Evolutionary conservation across 2,888 invertebrate genomes (phyloP).

Genomic region (Nemotelus pantherinus): DNA sequence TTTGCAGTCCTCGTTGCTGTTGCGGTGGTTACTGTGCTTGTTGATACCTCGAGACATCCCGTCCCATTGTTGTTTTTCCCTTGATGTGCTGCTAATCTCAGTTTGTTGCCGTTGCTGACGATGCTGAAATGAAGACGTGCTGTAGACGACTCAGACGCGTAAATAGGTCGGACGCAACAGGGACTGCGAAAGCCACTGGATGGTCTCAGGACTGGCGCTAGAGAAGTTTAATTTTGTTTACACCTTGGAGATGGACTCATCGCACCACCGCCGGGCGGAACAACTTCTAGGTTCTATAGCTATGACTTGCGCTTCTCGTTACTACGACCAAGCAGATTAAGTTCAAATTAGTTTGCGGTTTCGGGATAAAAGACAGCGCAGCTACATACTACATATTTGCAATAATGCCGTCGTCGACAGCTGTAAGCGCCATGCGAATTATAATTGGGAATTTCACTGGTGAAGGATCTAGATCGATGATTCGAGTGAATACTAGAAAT

Average conservation of each 20-base stretch:
- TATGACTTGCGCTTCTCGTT: slow-evolving; percentile 37
- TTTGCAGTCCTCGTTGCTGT: slow-evolving; percentile 31
- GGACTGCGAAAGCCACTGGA: too few relatives aligned
- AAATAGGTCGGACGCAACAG: slow-evolving; percentile 35
- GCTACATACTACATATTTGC: neutral
- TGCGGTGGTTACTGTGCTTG: slow-evolving; percentile 40
- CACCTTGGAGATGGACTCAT: slow-evolving; percentile 4
- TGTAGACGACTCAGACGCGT: neutral
- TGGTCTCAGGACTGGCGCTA: slow-evolving; percentile 30
- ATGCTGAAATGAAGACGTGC: slow-evolving; percentile 41
- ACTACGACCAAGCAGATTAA: slow-evolving; percentile 18
- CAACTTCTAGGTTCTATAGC: neutral
- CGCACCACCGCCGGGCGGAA: slow-evolving; percentile 1
- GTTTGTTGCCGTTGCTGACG: slow-evolving; percentile 10
- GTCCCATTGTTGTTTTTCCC: slow-evolving; percentile 25
- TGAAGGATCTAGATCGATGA: neutral
- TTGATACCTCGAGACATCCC: slow-evolving; percentile 47
- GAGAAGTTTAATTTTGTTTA: slow-evolving; percentile 45
- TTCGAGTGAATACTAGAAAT: neutral
- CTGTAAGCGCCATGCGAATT: slow-evolving; percentile 34
- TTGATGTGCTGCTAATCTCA: slow-evolving; percentile 9
- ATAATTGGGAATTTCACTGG: slow-evolving; percentile 13
- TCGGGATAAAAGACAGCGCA: neutral
- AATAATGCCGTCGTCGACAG: neutral
- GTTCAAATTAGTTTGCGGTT: slow-evolving; percentile 44